Evolutionary conservation across 1,140 invertebrate genomes (phyloP), one percentile per base, ranked within the genome.

Genomic region (Leptinotarsa lineolata): DNA sequence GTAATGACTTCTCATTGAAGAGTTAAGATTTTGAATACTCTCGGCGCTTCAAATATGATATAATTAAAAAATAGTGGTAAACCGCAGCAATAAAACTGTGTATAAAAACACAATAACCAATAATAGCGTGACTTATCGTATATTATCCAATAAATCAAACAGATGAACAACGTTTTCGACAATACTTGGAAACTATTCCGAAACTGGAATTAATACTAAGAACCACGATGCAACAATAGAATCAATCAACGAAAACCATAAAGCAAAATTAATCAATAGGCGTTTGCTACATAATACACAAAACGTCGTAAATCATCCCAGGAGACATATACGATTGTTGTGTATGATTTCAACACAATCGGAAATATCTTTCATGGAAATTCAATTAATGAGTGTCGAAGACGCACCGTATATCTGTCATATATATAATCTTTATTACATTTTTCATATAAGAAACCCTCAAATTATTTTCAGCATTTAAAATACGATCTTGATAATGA

Each of bases 191-290:
- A 54, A 54, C 48, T 54, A 54, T 54, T 15, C 13, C 48, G n/a
- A 15, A 54, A 18, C n/a, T 54, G n/a, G 48, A 54, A 54, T n/a
- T 54, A n/a, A 54, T 54, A 54, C 48, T n/a, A 15, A 15, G n/a
- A 54, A 18, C 48, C 15, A 54, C 48, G 48, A 54, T 54, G 48
- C 48, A 54, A 54, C 48, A 54, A 54, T 54, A 54, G 48, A 54
- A 54, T 54, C 48, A 54, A 54, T 54, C 48, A 54, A 54, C 48
- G 48, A 54, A 54, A 18, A 54, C 48, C 48, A 54, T 54, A 54
- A 54, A 54, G 48, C 48, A 18, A 54, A 54, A 54, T 54, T 5
- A 54, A 54, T 54, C 48, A 54, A n/a, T 54, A 54, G 16, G 16
- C n/a, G 4, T 18, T 54, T 18, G 48, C 48, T 11, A 39, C 30